These are phyloP conservation scores for Scaptomyza cyrtandrae DNA, from an alignment of 2,888 invertebrate species.

Conservation along the genomic window DNA sequence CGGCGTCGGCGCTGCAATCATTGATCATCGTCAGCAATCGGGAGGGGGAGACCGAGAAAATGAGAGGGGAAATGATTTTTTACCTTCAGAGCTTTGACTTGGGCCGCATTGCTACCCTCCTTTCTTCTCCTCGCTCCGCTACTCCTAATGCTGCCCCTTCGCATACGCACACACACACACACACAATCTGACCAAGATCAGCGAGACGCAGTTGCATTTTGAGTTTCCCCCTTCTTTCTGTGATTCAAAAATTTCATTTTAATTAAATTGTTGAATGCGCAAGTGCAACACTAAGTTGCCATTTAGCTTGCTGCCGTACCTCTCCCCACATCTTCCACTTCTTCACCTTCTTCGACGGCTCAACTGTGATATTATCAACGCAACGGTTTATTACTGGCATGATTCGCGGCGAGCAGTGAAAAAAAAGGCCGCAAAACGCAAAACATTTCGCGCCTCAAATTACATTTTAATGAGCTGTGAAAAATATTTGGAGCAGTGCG, in stretches of 20 bases:
- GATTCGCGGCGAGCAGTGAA: constrained; percentile 1
- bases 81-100: constrained; percentile 50
- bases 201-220: constrained; percentile 41
- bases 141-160: neutral
- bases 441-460: constrained; percentile 73
- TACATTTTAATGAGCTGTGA: constrained; percentile 80
- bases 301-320: constrained; percentile 49
- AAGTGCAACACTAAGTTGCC: constrained; percentile 65
- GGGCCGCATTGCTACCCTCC: constrained; percentile 50
- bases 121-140: neutral
- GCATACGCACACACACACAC: neutral
- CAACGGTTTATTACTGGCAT: constrained; percentile 71
- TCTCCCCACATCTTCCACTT: neutral
- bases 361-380: constrained; percentile 59
- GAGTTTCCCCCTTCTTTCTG: constrained; percentile 42
- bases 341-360: neutral
- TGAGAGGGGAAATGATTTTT: constrained; percentile 36
- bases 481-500: constrained; percentile 73
- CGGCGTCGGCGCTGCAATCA: constrained; percentile 66
- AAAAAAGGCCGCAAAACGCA: constrained; percentile 34
- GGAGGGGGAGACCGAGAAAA: constrained; percentile 6
- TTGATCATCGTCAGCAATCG: constrained; percentile 73
- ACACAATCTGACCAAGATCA: constrained; percentile 36
- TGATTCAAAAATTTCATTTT: constrained; percentile 79
- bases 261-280: constrained; percentile 79